Evolutionary conservation across 1,140 invertebrate genomes (phyloP).

Genomic region (Brachionus paranguensis): DNA sequence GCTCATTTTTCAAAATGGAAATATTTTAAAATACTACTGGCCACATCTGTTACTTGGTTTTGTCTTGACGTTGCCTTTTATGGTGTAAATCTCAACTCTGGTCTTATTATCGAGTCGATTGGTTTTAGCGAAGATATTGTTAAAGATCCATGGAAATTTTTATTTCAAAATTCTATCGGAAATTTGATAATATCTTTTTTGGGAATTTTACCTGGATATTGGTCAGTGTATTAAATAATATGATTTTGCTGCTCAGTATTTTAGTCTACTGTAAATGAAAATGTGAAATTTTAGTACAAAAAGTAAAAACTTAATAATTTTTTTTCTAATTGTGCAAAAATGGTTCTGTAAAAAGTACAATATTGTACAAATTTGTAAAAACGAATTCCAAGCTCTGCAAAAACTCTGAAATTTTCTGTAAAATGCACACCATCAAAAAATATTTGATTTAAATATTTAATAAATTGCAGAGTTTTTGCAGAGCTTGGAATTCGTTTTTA

Average conservation of each 20-base stretch:
- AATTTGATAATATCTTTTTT: constrained; percentile 37
- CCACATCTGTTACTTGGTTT: constrained; percentile 30
- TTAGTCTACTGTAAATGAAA: too few species aligned
- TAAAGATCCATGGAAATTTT: constrained; percentile 8
- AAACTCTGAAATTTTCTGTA: too few species aligned
- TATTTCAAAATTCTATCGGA: constrained; percentile 25
- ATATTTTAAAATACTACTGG: constrained; percentile 28
- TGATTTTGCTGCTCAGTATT: not conserved
- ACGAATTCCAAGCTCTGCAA: too few species aligned
- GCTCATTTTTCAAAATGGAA: constrained; percentile 30
- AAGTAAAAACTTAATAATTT: too few species aligned
- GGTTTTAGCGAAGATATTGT: not conserved
- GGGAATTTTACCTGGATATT: constrained; percentile 30
- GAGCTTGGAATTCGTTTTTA: too few species aligned
- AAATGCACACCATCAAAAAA: too few species aligned
- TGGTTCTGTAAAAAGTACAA: too few species aligned
- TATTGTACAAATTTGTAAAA: too few species aligned
- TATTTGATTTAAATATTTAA: too few species aligned
- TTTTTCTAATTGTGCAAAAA: too few species aligned
- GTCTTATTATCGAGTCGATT: constrained; percentile 10
- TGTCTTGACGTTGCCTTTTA: constrained; percentile 26
- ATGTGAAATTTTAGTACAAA: too few species aligned
- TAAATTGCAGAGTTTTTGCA: too few species aligned
- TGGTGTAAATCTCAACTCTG: constrained; percentile 14
- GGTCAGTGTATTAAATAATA: not conserved